Percentiles rank a stretch among this genome's conserved stretches.
phyloP scores from a whole-genome alignment of 2,113 vertebrate genomes.

The Astatotilapia flaviijosephi region DNA sequence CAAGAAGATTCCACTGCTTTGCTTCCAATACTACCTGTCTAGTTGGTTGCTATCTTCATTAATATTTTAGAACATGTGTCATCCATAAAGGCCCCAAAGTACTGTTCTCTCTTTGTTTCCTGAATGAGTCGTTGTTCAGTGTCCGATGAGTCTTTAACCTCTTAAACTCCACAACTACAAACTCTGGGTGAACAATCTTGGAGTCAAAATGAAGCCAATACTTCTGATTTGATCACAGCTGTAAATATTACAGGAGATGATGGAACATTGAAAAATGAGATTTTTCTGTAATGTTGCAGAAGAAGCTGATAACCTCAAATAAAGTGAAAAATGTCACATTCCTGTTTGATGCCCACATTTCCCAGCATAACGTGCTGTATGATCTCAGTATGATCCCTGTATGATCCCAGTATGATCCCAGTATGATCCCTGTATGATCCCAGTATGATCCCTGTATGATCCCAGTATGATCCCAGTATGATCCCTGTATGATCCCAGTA shows the following conservation, averaged over 20 bases:
- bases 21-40: neutral
- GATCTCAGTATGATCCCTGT: rapidly evolving
- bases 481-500: rapidly evolving
- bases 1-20: neutral
- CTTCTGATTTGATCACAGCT: neutral
- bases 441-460: rapidly evolving
- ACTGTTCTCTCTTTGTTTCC: neutral
- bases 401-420: rapidly evolving
- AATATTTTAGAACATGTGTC: neutral
- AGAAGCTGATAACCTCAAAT: neutral
- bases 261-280: neutral
- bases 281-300: neutral
- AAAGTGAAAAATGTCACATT: neutral
- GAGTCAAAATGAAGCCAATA: rapidly evolving
- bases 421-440: rapidly evolving
- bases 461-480: rapidly evolving
- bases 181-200: neutral
- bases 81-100: neutral
- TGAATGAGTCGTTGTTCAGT: neutral
- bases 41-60: neutral
- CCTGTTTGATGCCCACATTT: neutral
- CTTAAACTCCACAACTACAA: neutral
- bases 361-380: rapidly evolving
- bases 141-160: neutral
- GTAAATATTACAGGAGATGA: neutral